Evolutionary conservation across 2,113 vertebrate genomes (phyloP).

Genomic region (Tragelaphus scriptus): DNA sequence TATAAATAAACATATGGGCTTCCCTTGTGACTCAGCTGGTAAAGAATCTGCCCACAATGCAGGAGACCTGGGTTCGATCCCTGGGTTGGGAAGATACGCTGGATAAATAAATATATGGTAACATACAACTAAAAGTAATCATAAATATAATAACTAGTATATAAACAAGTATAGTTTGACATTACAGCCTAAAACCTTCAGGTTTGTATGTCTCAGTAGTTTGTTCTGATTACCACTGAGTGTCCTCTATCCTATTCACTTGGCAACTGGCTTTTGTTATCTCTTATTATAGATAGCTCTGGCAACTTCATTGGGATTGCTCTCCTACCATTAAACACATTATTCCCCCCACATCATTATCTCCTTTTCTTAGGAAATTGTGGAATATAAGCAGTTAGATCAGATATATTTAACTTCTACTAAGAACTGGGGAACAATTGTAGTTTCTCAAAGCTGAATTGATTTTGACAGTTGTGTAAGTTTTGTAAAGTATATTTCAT

Average conservation of each 20-base stretch:
- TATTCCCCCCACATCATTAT: neutral
- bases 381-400: neutral
- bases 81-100: neutral
- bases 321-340: neutral
- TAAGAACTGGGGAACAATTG: neutral
- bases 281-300: neutral
- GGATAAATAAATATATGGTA: neutral
- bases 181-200: neutral
- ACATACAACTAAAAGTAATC: neutral
- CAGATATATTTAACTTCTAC: neutral
- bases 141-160: neutral
- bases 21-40: neutral
- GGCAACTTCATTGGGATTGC: neutral
- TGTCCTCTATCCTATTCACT: neutral
- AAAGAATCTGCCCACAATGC: neutral
- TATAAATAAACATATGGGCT: neutral
- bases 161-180: neutral
- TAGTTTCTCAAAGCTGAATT: neutral
- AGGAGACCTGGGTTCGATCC: neutral
- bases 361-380: neutral
- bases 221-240: neutral
- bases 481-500: neutral
- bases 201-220: neutral
- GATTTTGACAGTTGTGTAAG: neutral
- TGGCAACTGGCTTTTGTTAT: neutral